phyloP scores from a whole-genome alignment of 1,140 invertebrate genomes.

The Tetramorium alpestre region DNA sequence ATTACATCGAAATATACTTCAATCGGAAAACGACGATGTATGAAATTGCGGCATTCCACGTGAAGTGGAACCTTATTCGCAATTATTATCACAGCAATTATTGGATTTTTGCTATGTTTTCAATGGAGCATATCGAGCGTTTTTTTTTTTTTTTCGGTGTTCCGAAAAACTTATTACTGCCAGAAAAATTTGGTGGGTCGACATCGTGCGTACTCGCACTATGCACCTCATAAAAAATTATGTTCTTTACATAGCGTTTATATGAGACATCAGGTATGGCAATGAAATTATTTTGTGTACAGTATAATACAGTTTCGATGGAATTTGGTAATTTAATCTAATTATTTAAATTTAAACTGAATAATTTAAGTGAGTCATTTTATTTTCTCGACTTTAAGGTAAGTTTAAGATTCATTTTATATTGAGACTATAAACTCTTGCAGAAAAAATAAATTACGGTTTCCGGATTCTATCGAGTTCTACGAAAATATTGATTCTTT shows the following conservation, averaged over 20 bases:
- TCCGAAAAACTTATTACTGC: background rate
- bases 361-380: background rate
- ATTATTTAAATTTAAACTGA: background rate
- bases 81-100: background rate
- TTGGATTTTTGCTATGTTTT: slow-evolving; percentile 4
- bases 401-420: background rate
- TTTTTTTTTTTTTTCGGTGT: background rate
- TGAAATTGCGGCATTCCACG: slow-evolving; percentile 25
- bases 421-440: background rate
- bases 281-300: background rate
- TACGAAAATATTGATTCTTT: background rate
- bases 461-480: background rate
- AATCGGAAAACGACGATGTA: background rate
- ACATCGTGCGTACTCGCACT: background rate
- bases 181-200: background rate
- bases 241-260: background rate
- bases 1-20: slow-evolving; percentile 10
- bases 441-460: slow-evolving; percentile 14
- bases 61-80: background rate
- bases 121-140: background rate
- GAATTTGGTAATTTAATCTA: background rate
- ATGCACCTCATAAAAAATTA: background rate
- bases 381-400: background rate
- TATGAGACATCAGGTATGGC: background rate
- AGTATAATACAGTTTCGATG: background rate